Evolutionary conservation across 2,113 vertebrate species (phyloP).

Genomic region (Diphyllodes magnificus): DNA sequence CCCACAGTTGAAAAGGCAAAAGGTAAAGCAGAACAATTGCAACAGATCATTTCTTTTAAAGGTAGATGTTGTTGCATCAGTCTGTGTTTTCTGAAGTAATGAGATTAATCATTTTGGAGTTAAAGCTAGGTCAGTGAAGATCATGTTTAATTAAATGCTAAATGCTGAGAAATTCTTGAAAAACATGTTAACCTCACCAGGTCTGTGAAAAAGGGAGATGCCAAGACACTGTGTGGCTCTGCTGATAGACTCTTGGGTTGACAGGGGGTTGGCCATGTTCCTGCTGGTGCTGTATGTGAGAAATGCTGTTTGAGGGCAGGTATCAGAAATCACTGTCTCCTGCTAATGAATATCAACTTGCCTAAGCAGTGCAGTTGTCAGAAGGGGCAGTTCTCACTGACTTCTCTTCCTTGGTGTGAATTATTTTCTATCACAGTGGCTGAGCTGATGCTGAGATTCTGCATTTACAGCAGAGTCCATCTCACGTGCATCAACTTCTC

Average conservation of each 20-base stretch:
- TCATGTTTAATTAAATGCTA: not conserved
- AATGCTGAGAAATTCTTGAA: not conserved
- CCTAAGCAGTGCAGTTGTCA: not conserved
- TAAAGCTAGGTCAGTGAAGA: not conserved
- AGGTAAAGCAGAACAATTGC: slow-evolving; percentile 71
- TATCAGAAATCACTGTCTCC: not conserved
- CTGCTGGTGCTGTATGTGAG: not conserved
- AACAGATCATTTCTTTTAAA: not conserved
- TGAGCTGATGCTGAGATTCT: not conserved
- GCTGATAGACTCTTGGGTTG: not conserved
- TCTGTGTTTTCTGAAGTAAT: not conserved
- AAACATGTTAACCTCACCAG: not conserved
- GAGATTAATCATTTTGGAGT: not conserved
- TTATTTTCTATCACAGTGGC: fast-evolving
- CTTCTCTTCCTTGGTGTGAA: not conserved
- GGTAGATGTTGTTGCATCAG: not conserved
- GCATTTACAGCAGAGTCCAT: not conserved
- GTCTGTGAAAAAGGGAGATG: not conserved
- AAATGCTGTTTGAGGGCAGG: not conserved
- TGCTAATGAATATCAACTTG: not conserved
- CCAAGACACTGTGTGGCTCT: not conserved
- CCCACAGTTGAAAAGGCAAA: slow-evolving; percentile 86
- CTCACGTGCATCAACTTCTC: not conserved
- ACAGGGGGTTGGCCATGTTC: not conserved
- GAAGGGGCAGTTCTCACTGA: not conserved